A percentile compares a stretch with the other conserved stretches of the same genome.
Evolutionary conservation across 2,113 vertebrate genomes (phyloP).

Genomic region (Megaceryle torquata): DNA sequence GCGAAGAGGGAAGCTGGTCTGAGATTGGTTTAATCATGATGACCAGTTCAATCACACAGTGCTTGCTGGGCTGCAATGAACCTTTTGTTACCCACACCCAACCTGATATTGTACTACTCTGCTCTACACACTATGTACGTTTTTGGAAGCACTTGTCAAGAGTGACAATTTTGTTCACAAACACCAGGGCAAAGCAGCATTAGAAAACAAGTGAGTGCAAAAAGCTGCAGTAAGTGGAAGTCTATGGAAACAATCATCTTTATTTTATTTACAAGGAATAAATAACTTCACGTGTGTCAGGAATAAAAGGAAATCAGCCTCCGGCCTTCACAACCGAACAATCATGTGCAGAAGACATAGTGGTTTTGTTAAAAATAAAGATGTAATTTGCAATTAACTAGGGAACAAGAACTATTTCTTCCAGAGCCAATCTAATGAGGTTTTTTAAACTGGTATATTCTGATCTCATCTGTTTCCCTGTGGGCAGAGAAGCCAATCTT

Average conservation of each 20-base stretch:
- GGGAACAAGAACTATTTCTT: not conserved
- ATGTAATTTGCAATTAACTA: constrained; percentile 7
- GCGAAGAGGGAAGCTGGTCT: not conserved
- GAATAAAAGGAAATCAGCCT: constrained; percentile 29
- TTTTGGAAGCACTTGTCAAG: not conserved
- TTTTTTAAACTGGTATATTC: constrained; percentile 12
- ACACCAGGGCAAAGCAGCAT: not conserved
- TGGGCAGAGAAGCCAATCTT: not conserved
- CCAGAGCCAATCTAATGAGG: not conserved
- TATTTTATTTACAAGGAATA: not conserved
- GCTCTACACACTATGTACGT: not conserved
- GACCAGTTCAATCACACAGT: not conserved
- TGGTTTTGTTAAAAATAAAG: not conserved
- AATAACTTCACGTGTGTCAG: not conserved
- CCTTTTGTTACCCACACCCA: not conserved
- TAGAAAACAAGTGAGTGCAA: not conserved
- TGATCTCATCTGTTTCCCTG: constrained; percentile 35
- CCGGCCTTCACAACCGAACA: not conserved
- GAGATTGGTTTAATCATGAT: not conserved
- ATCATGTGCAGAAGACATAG: not conserved
- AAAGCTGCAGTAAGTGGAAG: not conserved
- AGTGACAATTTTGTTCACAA: not conserved
- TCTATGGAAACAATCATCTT: not conserved
- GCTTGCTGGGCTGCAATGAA: not conserved
- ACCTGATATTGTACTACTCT: not conserved